These are phyloP conservation scores for Scaptomyza montana DNA, from an alignment of 1,140 invertebrate species.

Conservation along the genomic window DNA sequence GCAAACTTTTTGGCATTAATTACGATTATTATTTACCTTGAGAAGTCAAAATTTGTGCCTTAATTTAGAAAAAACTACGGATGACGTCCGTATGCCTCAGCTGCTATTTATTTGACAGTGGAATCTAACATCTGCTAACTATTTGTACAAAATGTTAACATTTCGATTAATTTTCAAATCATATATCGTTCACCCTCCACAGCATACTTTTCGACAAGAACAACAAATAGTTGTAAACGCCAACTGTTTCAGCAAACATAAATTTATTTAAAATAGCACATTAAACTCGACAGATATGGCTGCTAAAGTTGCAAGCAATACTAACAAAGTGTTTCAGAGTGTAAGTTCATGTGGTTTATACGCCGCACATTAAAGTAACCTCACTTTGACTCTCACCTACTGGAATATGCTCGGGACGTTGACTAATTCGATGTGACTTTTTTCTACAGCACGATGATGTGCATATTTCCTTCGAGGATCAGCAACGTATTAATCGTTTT, in stretches of 20 bases:
- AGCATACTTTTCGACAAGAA: constrained; percentile 13
- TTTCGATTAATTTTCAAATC: constrained; percentile 3
- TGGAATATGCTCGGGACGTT: constrained; percentile 17
- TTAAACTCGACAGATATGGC: constrained; percentile 61
- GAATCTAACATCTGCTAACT: constrained; percentile 16
- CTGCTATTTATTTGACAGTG: constrained; percentile 33
- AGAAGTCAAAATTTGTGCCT: constrained; percentile 47
- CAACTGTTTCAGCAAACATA: constrained; percentile 65
- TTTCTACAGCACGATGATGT: constrained; percentile 87
- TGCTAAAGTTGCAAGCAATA: constrained; percentile 69
- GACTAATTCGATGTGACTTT: constrained; percentile 5
- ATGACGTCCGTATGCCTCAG: constrained; percentile 39
- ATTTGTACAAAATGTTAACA: neutral
- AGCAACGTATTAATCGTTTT: constrained; percentile 98
- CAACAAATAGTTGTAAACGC: constrained; percentile 16
- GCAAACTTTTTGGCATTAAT: constrained; percentile 52
- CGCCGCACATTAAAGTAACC: constrained; percentile 55
- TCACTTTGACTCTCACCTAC: constrained; percentile 53
- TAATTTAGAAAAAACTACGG: constrained; percentile 44
- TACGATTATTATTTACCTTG: constrained; percentile 72
- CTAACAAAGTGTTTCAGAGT: constrained; percentile 78
- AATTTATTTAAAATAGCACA: constrained; percentile 50
- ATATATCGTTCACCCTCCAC: constrained; percentile 4
- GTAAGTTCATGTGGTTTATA: constrained; percentile 45
- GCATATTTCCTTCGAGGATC: constrained; percentile 97